A percentile compares a stretch with the other conserved stretches of the same genome.
These are phyloP conservation scores for Eumaeus atala DNA, from an alignment of 1,140 invertebrate genomes.

Conservation along the genomic window DNA sequence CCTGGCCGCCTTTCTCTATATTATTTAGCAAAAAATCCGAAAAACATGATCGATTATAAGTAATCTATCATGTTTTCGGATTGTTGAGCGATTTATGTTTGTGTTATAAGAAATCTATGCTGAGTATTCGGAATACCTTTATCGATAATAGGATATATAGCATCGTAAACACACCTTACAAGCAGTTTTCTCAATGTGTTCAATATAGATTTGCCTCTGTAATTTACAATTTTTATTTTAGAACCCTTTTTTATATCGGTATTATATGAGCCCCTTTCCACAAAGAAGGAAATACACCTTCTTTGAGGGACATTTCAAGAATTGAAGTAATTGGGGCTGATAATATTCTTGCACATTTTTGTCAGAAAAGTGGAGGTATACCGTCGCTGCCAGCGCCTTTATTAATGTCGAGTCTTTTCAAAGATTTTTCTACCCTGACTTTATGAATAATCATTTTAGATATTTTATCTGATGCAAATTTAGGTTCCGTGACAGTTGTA, in stretches of 20 bases:
- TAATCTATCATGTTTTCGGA: too few species aligned
- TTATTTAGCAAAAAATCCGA: slow-evolving; percentile 7
- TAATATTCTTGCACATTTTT: not conserved
- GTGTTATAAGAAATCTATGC: slow-evolving; percentile 16
- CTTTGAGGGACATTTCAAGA: slow-evolving; percentile 11
- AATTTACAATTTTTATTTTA: slow-evolving; percentile 13
- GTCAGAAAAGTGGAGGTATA: not conserved
- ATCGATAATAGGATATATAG: slow-evolving; percentile 9
- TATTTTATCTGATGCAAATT: not conserved
- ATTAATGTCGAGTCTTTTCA: not conserved
- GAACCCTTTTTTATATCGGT: slow-evolving; percentile 13
- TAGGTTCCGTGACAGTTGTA: not conserved
- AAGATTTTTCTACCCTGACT: not conserved
- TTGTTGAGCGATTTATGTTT: slow-evolving; percentile 13
- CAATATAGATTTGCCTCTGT: slow-evolving; percentile 12
- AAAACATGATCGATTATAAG: slow-evolving; percentile 12
- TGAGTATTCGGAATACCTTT: slow-evolving; percentile 7
- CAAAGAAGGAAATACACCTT: slow-evolving; percentile 4
- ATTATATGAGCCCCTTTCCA: slow-evolving; percentile 14
- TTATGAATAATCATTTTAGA: not conserved
- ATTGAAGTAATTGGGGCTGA: slow-evolving; percentile 6
- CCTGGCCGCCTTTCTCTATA: slow-evolving; percentile 9
- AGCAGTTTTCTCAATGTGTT: slow-evolving; percentile 15
- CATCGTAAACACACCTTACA: not conserved
- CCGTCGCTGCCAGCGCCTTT: not conserved